A percentile compares a stretch with the other conserved stretches of the same genome.
These are phyloP conservation scores for Phoeniculus purpureus DNA, from an alignment of 2,797 vertebrate genomes.

Conservation along the genomic window DNA sequence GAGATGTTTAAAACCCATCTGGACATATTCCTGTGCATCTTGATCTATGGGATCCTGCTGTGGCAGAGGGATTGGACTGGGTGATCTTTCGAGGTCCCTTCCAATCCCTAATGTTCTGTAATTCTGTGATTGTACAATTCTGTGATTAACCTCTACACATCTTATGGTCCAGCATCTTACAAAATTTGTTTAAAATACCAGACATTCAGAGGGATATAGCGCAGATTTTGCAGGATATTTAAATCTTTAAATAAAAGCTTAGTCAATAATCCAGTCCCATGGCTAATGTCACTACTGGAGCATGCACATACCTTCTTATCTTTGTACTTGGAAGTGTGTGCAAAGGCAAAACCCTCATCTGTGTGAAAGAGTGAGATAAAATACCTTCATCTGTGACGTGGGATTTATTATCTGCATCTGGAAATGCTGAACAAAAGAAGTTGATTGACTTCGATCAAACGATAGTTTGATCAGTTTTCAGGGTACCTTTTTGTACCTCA, in stretches of 20 bases:
- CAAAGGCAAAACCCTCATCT: background rate
- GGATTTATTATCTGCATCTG: conserved; percentile 18
- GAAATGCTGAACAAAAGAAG: background rate
- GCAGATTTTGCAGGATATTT: conserved; percentile 2
- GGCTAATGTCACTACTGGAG: background rate
- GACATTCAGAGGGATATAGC: background rate
- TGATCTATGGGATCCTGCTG: too few species aligned
- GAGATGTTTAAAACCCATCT: too few species aligned
- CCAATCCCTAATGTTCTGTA: too few species aligned
- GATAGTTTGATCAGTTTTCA: too few species aligned
- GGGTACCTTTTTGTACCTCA: too few species aligned
- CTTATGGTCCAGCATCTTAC: background rate
- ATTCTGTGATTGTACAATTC: too few species aligned
- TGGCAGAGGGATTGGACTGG: too few species aligned
- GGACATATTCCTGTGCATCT: too few species aligned
- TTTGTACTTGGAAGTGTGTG: background rate
- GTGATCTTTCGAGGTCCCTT: too few species aligned
- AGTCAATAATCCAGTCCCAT: background rate
- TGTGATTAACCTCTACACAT: background rate
- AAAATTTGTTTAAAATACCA: conserved; percentile 31
- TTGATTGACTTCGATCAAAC: background rate
- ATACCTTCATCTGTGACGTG: background rate
- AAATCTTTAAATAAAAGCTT: conserved; percentile 13
- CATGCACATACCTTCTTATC: background rate
- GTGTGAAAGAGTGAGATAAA: conserved; percentile 5